A percentile compares a stretch with the other conserved stretches of the same genome.
Evolutionary conservation across 2,888 invertebrate species (phyloP).

Genomic region (Caenorhabditis angaria): DNA sequence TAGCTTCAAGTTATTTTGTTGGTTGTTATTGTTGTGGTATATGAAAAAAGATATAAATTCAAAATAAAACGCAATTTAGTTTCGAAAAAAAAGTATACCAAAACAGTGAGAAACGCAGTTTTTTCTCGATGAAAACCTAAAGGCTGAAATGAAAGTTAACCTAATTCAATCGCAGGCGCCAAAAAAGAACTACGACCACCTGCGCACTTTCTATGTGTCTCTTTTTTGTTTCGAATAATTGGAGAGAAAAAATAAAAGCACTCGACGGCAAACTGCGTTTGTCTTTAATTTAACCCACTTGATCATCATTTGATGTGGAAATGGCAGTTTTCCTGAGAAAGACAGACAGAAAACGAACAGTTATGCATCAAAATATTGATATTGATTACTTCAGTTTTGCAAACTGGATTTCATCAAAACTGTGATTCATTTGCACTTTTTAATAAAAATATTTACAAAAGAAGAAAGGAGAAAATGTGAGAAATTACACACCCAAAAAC

Average conservation of each 20-base stretch:
- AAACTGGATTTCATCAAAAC: too few species aligned
- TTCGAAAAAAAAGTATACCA: too few species aligned
- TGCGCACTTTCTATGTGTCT: neutral
- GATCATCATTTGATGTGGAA: conserved; percentile 4
- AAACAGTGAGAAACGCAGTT: too few species aligned
- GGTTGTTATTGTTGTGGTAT: neutral
- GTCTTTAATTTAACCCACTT: conserved; percentile 4
- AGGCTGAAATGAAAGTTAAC: neutral
- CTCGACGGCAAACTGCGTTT: conserved; percentile 4
- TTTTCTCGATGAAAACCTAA: neutral
- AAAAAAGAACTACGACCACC: neutral
- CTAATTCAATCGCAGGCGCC: neutral
- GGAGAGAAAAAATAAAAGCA: conserved; percentile 4
- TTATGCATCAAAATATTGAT: too few species aligned
- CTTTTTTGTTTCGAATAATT: conserved; percentile 4
- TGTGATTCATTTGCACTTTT: neutral
- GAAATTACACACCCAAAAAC: neutral
- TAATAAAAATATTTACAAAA: neutral
- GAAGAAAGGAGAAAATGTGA: neutral
- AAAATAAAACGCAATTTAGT: too few species aligned
- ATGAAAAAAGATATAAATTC: neutral
- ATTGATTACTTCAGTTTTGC: too few species aligned
- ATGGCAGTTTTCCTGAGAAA: neutral
- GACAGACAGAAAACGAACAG: too few species aligned
- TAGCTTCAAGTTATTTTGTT: neutral